Conservation (phyloP, 2,888 invertebrate genomes). For the Oxystoma pomonae region DNA sequence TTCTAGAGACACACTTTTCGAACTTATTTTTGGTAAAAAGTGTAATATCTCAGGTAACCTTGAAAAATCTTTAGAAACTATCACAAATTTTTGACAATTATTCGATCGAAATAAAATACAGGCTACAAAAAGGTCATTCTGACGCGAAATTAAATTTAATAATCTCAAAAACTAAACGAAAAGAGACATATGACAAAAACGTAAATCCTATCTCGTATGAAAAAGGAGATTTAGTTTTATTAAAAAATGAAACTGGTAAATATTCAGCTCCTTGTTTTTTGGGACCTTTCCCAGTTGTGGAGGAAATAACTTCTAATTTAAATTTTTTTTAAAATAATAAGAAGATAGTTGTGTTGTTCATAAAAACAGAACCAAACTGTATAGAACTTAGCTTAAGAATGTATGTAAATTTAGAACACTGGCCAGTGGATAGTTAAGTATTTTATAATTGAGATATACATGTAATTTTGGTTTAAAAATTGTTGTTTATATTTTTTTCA, state of each 20-base stretch:
- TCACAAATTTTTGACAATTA: not conserved
- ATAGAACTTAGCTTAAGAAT: no score
- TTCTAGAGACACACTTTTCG: constrained; percentile 1
- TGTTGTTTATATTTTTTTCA: no score
- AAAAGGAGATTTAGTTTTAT: no score
- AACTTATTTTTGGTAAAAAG: not conserved
- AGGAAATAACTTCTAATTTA: not conserved
- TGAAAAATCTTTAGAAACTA: not conserved
- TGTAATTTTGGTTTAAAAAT: no score
- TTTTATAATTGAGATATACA: no score
- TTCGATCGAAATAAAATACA: not conserved
- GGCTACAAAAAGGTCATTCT: not conserved
- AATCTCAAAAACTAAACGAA: not conserved
- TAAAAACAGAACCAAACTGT: no score
- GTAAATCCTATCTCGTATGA: no score
- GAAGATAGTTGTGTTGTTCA: no score
- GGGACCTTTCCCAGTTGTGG: not conserved
- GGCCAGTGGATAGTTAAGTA: no score
- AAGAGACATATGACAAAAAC: no score
- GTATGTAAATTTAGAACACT: no score
- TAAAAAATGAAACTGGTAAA: not conserved
- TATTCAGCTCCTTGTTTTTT: not conserved
- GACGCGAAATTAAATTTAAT: not conserved
- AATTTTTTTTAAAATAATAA: not conserved
- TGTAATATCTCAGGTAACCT: not conserved